These are phyloP conservation scores for Capricornis sumatraensis DNA, from an alignment of 2,113 vertebrate species.

Conservation along the genomic window DNA sequence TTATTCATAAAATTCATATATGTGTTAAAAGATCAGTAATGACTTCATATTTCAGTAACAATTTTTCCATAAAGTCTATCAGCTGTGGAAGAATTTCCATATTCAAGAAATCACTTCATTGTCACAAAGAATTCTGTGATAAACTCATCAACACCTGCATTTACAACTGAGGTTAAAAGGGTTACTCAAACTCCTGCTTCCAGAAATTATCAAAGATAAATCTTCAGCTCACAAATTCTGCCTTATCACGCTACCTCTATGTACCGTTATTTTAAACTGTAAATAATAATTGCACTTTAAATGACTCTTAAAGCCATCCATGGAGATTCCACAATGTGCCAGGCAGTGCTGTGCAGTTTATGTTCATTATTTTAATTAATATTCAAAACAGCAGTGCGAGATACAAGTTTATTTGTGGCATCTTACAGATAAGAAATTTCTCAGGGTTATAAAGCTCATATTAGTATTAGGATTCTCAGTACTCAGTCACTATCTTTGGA, in stretches of 20 bases:
- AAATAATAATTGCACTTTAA: neutral
- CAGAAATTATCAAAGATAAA: neutral
- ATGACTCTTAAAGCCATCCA: neutral
- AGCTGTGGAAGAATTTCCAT: neutral
- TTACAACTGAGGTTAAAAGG: neutral
- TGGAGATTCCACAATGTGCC: neutral
- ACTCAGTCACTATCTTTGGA: neutral
- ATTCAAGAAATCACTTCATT: neutral
- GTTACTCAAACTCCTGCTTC: neutral
- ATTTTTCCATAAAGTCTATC: neutral
- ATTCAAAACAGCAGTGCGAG: neutral
- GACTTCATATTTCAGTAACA: neutral
- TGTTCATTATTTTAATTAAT: neutral
- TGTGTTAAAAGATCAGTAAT: neutral
- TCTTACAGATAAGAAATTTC: neutral
- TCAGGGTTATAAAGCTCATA: neutral
- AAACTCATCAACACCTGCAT: neutral
- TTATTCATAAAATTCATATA: neutral
- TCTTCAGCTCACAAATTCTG: neutral
- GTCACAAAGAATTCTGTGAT: neutral
- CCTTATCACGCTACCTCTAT: rapidly evolving
- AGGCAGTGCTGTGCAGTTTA: neutral
- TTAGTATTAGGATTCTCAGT: rapidly evolving
- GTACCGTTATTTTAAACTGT: neutral
- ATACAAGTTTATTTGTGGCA: neutral